phyloP scores from a whole-genome alignment of 2,113 vertebrate genomes.

The Cariama cristata region DNA sequence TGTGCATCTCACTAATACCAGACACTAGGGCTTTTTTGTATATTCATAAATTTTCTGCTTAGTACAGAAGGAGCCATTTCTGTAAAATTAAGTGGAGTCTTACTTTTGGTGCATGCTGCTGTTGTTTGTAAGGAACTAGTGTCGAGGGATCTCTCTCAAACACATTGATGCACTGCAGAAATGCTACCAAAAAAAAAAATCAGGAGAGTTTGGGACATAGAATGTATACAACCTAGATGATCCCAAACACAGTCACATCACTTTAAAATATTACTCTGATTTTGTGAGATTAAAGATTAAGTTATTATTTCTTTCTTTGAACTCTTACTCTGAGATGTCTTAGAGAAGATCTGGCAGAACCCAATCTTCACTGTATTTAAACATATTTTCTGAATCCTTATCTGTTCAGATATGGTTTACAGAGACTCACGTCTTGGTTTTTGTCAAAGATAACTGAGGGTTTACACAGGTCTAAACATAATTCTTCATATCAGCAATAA shows the following conservation, averaged over 20 bases:
- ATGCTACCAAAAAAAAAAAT: neutral
- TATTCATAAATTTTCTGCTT: neutral
- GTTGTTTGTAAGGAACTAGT: neutral
- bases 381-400: conserved; percentile 11
- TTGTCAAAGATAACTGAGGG: conserved; percentile 46
- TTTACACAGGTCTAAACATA: conserved; percentile 17
- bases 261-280: neutral
- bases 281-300: neutral
- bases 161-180: neutral
- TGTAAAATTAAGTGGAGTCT: neutral
- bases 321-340: neutral
- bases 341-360: neutral
- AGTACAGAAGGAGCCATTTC: neutral
- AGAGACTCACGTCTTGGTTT: conserved; percentile 6
- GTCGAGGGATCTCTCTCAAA: neutral
- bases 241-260: neutral
- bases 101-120: neutral
- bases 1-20: neutral
- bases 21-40: neutral
- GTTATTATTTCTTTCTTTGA: neutral
- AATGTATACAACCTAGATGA: neutral
- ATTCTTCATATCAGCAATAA: conserved; percentile 11
- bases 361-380: neutral
- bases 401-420: neutral
- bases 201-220: neutral